These are phyloP conservation scores for Oegoconia quadripuncta DNA, from an alignment of 2,888 invertebrate genomes.

Conservation along the genomic window DNA sequence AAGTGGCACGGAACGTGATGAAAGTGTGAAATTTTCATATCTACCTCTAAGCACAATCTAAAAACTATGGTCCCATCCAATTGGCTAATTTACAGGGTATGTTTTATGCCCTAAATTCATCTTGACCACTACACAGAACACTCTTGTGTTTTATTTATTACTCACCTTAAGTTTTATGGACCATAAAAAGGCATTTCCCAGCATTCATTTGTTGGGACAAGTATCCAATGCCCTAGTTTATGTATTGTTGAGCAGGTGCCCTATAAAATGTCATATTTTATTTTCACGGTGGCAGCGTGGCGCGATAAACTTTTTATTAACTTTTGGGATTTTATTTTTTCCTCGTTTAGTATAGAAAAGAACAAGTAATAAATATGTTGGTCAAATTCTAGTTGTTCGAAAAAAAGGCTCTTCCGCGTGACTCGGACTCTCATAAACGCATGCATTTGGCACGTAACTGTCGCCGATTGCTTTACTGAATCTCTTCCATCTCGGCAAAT, in stretches of 20 bases:
- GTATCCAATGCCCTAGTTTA: slow-evolving; percentile 27
- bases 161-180: slow-evolving; percentile 44
- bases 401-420: no score
- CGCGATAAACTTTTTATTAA: slow-evolving; percentile 34
- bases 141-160: slow-evolving; percentile 41
- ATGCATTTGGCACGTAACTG: no score
- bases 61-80: slow-evolving; percentile 4
- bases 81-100: slow-evolving; percentile 13
- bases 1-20: no score
- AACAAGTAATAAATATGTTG: not conserved
- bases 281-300: slow-evolving; percentile 20
- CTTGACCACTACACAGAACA: slow-evolving; percentile 32
- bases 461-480: no score
- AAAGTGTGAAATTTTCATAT: no score
- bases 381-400: no score
- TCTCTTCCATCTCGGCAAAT: no score
- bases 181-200: slow-evolving; percentile 38
- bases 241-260: slow-evolving; percentile 32
- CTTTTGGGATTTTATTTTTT: slow-evolving; percentile 13
- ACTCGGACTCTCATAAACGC: no score
- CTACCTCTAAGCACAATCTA: no score
- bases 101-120: slow-evolving; percentile 26
- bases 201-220: slow-evolving; percentile 37
- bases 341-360: not conserved
- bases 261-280: slow-evolving; percentile 38